A percentile compares a stretch with the other conserved stretches of the same genome.
These are phyloP conservation scores for Notarius quadriscutis DNA, from an alignment of 2,113 vertebrate species.

Conservation along the genomic window DNA sequence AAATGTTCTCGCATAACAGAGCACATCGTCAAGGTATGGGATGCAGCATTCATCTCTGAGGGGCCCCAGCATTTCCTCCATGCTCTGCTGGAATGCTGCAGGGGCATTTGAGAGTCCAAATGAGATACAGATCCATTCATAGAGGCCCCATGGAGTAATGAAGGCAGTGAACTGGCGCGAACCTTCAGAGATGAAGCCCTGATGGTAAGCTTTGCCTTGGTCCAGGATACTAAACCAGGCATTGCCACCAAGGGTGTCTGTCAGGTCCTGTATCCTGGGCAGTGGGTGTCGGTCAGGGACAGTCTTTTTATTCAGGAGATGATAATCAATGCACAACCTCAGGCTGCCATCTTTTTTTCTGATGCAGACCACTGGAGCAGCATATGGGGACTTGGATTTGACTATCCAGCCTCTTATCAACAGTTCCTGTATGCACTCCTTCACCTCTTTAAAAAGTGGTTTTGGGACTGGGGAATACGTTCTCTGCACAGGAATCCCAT, in stretches of 20 bases:
- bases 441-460: neutral
- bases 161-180: neutral
- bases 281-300: neutral
- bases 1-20: slow-evolving; percentile 38
- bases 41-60: too few species aligned
- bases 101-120: neutral
- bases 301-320: neutral
- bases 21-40: slow-evolving; percentile 36
- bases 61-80: neutral
- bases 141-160: neutral
- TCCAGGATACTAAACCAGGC: neutral
- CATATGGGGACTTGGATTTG: neutral
- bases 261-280: neutral
- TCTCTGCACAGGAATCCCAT: slow-evolving; percentile 3
- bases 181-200: neutral
- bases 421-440: neutral
- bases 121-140: too few species aligned
- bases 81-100: neutral
- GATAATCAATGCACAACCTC: neutral
- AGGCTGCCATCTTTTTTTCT: neutral
- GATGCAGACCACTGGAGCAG: neutral
- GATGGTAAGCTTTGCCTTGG: neutral
- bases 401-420: neutral
- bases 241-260: neutral
- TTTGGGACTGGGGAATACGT: neutral